These are phyloP conservation scores for Oryzias sinensis DNA, from an alignment of 2,797 vertebrate genomes.

Conservation along the genomic window DNA sequence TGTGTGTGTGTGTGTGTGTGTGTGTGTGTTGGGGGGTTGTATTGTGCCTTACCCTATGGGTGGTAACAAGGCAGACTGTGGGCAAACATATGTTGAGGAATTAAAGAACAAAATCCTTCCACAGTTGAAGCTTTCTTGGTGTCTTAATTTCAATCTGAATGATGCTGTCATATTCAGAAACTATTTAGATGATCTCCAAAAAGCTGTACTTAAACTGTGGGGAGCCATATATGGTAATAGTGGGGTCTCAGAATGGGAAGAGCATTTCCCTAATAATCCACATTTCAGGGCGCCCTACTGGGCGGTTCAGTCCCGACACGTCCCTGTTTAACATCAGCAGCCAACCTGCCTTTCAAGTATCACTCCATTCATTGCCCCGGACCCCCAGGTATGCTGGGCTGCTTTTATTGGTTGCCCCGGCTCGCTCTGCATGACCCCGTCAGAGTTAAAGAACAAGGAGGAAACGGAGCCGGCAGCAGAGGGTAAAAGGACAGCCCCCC, in stretches of 20 bases:
- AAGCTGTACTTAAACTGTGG: slow-evolving; percentile 40
- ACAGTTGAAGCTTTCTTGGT: slow-evolving; percentile 2
- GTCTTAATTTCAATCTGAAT: not conserved
- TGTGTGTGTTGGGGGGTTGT: slow-evolving; percentile 1
- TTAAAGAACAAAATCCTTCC: slow-evolving; percentile 4
- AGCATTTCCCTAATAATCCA: slow-evolving; percentile 62
- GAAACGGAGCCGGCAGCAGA: slow-evolving; percentile 37
- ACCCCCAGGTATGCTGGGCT: slow-evolving; percentile 54
- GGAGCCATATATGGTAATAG: slow-evolving; percentile 34
- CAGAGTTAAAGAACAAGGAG: slow-evolving; percentile 59
- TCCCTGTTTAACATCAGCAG: slow-evolving; percentile 71
- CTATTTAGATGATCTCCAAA: slow-evolving; percentile 9
- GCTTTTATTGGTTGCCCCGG: slow-evolving; percentile 55
- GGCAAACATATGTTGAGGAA: slow-evolving; percentile 26
- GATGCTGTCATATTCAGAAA: not conserved
- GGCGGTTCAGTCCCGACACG: slow-evolving; percentile 72
- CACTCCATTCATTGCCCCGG: slow-evolving; percentile 50
- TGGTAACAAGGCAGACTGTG: slow-evolving; percentile 20
- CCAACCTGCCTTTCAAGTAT: slow-evolving; percentile 70
- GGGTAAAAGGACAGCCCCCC: slow-evolving; percentile 39
- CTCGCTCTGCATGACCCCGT: slow-evolving; percentile 36
- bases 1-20: not conserved
- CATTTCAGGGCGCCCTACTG: slow-evolving; percentile 66
- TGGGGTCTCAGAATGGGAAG: slow-evolving; percentile 23
- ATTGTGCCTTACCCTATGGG: slow-evolving; percentile 13